Conservation (phyloP, 1,140 invertebrate genomes). For the Listronotus bonariensis region DNA sequence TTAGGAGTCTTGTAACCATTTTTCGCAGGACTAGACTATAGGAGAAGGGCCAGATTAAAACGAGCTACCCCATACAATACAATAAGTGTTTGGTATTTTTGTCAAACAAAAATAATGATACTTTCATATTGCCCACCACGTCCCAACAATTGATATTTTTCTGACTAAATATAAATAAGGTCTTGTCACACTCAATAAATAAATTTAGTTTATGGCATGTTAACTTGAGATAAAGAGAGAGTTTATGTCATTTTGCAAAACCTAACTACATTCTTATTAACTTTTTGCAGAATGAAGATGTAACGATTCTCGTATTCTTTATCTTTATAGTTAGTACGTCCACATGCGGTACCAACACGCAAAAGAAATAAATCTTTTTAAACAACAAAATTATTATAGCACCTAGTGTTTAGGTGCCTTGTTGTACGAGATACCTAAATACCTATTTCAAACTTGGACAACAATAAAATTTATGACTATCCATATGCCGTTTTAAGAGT, state of each 20-base stretch:
- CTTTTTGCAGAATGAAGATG: constrained; percentile 19
- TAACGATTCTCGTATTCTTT: constrained; percentile 13
- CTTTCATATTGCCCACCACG: no score
- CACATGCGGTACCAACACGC: constrained; percentile 6
- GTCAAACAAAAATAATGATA: no score
- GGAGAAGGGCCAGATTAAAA: no score
- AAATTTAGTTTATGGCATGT: no score
- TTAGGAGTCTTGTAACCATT: no score
- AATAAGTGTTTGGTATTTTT: no score
- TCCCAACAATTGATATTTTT: no score
- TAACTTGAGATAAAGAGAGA: no score
- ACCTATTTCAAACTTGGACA: constrained; percentile 15
- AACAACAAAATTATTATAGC: constrained; percentile 14
- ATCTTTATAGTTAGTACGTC: neutral
- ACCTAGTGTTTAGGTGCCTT: constrained; percentile 11
- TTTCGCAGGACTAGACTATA: no score
- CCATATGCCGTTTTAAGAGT: constrained; percentile 2
- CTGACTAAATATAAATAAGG: no score
- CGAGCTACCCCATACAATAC: no score
- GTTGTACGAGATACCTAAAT: constrained; percentile 21
- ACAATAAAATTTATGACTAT: constrained; percentile 11
- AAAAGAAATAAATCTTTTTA: constrained; percentile 20
- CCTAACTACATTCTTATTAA: constrained; percentile 3
- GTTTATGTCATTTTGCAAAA: neutral
- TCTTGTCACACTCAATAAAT: no score